Conservation (phyloP, 64 coral and sea anemone species). For the Astreopora myriophthalma region DNA sequence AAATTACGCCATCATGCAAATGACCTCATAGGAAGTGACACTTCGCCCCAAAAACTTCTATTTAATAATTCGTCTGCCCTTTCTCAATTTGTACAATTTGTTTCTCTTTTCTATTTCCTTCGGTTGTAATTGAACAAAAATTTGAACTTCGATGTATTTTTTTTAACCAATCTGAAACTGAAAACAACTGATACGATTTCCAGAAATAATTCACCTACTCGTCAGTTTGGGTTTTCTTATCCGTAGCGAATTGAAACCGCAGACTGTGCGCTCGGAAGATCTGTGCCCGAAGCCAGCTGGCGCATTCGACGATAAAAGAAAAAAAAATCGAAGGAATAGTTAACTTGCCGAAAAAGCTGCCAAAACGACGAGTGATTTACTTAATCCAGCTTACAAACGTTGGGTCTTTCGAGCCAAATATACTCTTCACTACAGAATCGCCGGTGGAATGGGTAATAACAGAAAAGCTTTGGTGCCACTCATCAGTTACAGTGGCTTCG, state of each 20-base stretch:
- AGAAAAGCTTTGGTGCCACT: not conserved
- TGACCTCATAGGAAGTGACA: too few species aligned
- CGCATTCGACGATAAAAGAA: not conserved
- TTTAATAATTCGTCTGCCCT: constrained; percentile 40
- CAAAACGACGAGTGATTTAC: too few species aligned
- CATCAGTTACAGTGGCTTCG: not conserved
- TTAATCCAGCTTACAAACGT: too few species aligned
- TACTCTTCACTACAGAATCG: not conserved
- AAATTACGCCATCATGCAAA: too few species aligned
- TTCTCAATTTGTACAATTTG: not conserved
- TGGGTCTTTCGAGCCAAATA: too few species aligned
- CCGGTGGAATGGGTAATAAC: constrained; percentile 12
- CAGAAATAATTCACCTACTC: not conserved
- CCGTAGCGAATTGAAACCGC: not conserved
- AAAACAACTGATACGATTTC: too few species aligned
- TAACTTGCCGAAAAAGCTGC: not conserved
- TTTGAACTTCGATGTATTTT: too few species aligned
- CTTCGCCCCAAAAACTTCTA: too few species aligned
- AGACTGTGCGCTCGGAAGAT: not conserved
- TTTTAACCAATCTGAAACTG: too few species aligned
- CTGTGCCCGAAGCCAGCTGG: not conserved
- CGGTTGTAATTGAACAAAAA: too few species aligned
- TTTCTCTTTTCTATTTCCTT: not conserved
- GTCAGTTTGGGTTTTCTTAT: not conserved
- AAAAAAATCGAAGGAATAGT: not conserved